These are phyloP conservation scores for Falco peregrinus DNA, from an alignment of 2,797 vertebrate species.

Conservation along the genomic window DNA sequence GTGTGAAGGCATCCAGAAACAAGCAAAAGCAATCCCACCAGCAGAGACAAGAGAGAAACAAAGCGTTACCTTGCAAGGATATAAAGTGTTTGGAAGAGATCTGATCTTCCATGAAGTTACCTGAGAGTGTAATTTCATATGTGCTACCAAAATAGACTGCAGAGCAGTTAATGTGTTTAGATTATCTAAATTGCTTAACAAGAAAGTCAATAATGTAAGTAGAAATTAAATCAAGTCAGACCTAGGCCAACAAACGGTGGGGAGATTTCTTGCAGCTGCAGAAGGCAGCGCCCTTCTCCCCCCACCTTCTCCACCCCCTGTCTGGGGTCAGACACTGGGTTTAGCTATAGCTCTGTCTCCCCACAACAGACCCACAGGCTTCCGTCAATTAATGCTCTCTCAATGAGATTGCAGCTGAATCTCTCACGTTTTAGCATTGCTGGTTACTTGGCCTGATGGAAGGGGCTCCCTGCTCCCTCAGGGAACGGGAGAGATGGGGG, in stretches of 20 bases:
- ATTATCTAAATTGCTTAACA: slow-evolving; percentile 15
- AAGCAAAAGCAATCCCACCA: not conserved
- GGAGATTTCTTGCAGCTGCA: not conserved
- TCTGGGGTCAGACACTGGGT: not conserved
- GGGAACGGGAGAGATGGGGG: not conserved
- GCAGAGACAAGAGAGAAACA: not conserved
- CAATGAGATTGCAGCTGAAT: not conserved
- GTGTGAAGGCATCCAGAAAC: not conserved
- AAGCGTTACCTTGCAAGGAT: not conserved
- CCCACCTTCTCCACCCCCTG: not conserved
- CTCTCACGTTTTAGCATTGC: not conserved
- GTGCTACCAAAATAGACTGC: slow-evolving; percentile 25
- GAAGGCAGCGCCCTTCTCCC: not conserved
- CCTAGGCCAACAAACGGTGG: not conserved
- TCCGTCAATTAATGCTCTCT: not conserved
- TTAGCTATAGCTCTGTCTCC: not conserved
- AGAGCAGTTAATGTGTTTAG: slow-evolving; percentile 8
- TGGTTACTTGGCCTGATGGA: not conserved
- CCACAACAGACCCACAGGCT: not conserved
- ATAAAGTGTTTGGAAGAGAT: not conserved
- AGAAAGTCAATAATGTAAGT: slow-evolving; percentile 29
- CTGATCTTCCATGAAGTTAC: not conserved
- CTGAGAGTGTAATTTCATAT: slow-evolving; percentile 18
- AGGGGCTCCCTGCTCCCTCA: not conserved
- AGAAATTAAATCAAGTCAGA: not conserved